A percentile compares a stretch with the other conserved stretches of the same genome.
Evolutionary conservation across 35 echinoderm and acorn worm genomes (phyloP).

Genomic region (Ptychodera flava): DNA sequence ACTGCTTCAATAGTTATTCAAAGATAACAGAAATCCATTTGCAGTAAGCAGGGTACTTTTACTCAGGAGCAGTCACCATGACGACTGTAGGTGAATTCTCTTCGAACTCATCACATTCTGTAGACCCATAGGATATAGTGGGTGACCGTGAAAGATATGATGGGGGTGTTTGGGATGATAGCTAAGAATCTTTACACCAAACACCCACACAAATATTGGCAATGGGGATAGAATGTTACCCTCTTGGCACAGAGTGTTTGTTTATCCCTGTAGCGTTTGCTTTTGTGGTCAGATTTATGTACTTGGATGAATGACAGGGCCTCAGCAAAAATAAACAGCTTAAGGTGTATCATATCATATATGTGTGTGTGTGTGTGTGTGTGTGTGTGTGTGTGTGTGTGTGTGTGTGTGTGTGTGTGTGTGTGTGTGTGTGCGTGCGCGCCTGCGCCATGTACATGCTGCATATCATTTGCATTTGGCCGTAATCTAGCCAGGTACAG

Average conservation of each 20-base stretch:
- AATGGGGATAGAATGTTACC: not conserved
- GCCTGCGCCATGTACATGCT: not conserved
- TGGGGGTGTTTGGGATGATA: no score
- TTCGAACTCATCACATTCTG: no score
- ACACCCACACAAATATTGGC: not conserved
- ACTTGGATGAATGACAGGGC: not conserved
- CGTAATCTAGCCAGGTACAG: no score
- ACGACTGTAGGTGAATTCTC: no score
- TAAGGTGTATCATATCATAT: constrained; percentile 10
- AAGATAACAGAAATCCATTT: no score
- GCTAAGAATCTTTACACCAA: not conserved
- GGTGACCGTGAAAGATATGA: no score
- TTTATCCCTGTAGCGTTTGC: not conserved
- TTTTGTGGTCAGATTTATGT: not conserved
- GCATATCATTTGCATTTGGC: not conserved
- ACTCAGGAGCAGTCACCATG: no score
- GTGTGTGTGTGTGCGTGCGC: constrained; percentile 7
- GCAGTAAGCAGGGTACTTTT: no score
- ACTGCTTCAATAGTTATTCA: no score
- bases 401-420: constrained; percentile 18
- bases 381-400: not conserved
- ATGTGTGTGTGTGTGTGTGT: not conserved
- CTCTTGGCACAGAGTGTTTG: not conserved
- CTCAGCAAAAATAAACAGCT: not conserved
- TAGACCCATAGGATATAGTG: no score